Evolutionary conservation across 2,888 invertebrate genomes (phyloP).

Genomic region (Dorcus hopei): DNA sequence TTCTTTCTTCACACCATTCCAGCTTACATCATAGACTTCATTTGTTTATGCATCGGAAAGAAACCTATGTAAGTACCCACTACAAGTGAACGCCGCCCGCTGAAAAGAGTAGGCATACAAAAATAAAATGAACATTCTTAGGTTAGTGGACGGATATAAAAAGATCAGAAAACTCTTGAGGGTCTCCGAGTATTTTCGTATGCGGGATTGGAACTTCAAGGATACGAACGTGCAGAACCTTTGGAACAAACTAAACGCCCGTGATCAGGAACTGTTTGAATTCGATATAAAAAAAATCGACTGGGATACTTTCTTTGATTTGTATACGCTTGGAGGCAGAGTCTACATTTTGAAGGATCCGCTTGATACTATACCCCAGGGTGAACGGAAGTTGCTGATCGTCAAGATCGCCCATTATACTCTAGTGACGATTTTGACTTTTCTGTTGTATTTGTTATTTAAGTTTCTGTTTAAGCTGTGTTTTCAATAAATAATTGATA

Average conservation of each 20-base stretch:
- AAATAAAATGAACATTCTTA: constrained; percentile 29
- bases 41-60: constrained; percentile 51
- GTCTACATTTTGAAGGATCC: constrained; percentile 74
- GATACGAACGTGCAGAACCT: constrained; percentile 56
- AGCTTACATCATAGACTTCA: constrained; percentile 42
- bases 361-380: constrained; percentile 62
- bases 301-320: constrained; percentile 70
- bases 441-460: not conserved
- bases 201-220: constrained; percentile 57
- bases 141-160: constrained; percentile 76
- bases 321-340: constrained; percentile 67
- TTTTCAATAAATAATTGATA: no score
- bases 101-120: no score
- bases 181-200: constrained; percentile 59
- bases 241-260: constrained; percentile 51
- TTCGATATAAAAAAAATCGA: constrained; percentile 69
- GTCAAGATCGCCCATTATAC: constrained; percentile 39
- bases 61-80: constrained; percentile 57
- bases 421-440: constrained; percentile 4
- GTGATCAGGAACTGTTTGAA: constrained; percentile 58
- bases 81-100: no score
- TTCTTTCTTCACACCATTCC: constrained; percentile 62
- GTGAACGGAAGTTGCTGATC: constrained; percentile 33
- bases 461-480: not conserved
- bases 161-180: constrained; percentile 77